Percentiles rank a stretch among this genome's conserved stretches.
phyloP scores from a whole-genome alignment of 2,797 vertebrate genomes.

The Spea hammondii region DNA sequence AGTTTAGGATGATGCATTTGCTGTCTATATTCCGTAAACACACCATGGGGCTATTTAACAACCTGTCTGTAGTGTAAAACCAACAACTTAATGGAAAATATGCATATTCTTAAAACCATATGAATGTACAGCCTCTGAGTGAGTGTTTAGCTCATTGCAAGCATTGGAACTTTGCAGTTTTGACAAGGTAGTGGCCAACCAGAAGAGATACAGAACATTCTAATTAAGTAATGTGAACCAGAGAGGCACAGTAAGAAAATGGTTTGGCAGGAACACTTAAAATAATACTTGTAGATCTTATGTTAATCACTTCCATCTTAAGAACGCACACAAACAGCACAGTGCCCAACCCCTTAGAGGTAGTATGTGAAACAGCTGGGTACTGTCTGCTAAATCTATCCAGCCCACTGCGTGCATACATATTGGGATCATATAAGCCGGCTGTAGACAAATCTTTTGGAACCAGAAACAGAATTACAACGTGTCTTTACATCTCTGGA shows the following conservation, averaged over 20 bases:
- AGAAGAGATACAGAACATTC: constrained; percentile 65
- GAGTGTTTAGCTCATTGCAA: constrained; percentile 59
- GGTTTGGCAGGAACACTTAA: constrained; percentile 68
- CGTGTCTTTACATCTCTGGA: background rate
- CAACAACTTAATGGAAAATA: constrained; percentile 16
- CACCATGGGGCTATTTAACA: constrained; percentile 34
- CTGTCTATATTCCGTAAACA: constrained; percentile 30
- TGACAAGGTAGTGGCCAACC: constrained; percentile 60
- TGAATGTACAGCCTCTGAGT: background rate
- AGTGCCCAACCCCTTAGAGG: constrained; percentile 57
- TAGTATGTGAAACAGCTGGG: constrained; percentile 57
- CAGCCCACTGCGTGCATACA: constrained; percentile 20
- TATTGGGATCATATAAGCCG: constrained; percentile 20
- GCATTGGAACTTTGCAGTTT: constrained; percentile 58
- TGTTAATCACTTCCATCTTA: constrained; percentile 74
- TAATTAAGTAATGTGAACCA: constrained; percentile 72
- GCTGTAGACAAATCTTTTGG: constrained; percentile 28
- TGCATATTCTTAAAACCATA: constrained; percentile 23
- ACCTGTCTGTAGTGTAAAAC: constrained; percentile 21
- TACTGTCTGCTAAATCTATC: constrained; percentile 35
- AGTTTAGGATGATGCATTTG: constrained; percentile 35
- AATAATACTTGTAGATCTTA: constrained; percentile 69
- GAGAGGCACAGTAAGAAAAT: constrained; percentile 61
- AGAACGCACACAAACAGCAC: constrained; percentile 67
- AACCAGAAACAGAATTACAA: background rate